Evolutionary conservation across 2,888 invertebrate species (phyloP), one percentile per base, ranked within the genome.

Genomic region (Athalia cordata): DNA sequence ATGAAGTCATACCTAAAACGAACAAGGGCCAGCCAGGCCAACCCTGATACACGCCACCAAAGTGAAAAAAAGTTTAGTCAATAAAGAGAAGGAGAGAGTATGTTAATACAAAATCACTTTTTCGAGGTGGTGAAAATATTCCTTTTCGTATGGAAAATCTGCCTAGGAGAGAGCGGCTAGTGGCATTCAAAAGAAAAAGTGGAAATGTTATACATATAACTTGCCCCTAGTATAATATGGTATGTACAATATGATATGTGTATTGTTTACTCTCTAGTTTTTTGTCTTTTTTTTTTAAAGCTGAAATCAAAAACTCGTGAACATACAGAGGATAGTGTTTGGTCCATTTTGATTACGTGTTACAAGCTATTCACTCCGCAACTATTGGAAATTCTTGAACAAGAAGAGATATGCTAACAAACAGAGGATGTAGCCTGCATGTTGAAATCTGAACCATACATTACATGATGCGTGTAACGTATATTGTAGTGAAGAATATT

Each of bases 41-140:
- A 29, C 29, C 68, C 11, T 68, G 59, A 59, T 59, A 72, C 59
- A 45, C 57, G 72, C n/a, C 13, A 47, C 59, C 45, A 59, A 72
- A 47, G 72, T 59, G 59, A 59, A 57, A 72, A 72, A 72, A 72
- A 72, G 72, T 72, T 72, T 72, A 59, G 72, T 72, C 72, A 45
- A 57, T 72, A 72, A 29, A 29, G 29, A 29, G 2, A 29, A 29
- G 29, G 29, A 29, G 57, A 72, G 11, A 57, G 47, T 72, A 45
- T 72, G 72, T 45, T 72, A 72, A 72, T 59, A 57, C 72, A 59
- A 72, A 47, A 72, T 72, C 57, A 59, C 72, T 72, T 72, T 72
- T 57, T 15, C 47, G 8, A 29, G 29, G 29, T 0, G 29, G 2
- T 29, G 29, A 47, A 59, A 72, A 72, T 59, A n/a, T 3, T 55